Conservation (phyloP, 2,888 invertebrate genomes). For the Tillus elongatus region DNA sequence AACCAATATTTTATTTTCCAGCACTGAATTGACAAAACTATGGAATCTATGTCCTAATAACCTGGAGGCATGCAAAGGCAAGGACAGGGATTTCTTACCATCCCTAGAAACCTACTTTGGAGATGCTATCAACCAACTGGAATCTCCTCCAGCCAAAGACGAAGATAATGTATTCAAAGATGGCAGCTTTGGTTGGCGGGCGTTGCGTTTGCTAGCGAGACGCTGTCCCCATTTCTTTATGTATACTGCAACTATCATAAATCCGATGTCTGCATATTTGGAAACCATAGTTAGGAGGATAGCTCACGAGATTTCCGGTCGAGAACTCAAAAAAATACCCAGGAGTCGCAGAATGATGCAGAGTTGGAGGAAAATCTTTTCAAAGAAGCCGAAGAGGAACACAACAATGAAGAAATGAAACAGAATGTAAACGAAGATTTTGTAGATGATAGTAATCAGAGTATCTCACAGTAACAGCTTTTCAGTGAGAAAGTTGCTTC, state of each 20-base stretch:
- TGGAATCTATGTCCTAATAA: slow-evolving; percentile 95
- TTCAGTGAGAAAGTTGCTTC: slow-evolving; percentile 56
- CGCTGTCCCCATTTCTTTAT: slow-evolving; percentile 88
- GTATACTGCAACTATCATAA: slow-evolving; percentile 77
- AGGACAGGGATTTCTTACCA: slow-evolving; percentile 83
- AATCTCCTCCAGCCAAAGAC: slow-evolving; percentile 46
- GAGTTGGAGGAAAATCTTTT: slow-evolving; percentile 46
- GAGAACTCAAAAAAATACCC: slow-evolving; percentile 21
- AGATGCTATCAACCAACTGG: slow-evolving; percentile 62
- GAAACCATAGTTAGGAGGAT: slow-evolving; percentile 78
- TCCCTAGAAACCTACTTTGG: slow-evolving; percentile 58
- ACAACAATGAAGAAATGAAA: slow-evolving; percentile 42
- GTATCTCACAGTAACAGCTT: slow-evolving; percentile 52
- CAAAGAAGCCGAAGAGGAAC: slow-evolving; percentile 43
- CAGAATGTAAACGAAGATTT: slow-evolving; percentile 43
- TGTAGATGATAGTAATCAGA: slow-evolving; percentile 44
- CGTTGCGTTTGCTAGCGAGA: slow-evolving; percentile 75
- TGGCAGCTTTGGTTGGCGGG: slow-evolving; percentile 90
- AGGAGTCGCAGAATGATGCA: slow-evolving; percentile 39
- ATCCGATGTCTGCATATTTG: slow-evolving; percentile 77
- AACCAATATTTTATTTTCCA: slow-evolving; percentile 42
- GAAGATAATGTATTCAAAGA: slow-evolving; percentile 54
- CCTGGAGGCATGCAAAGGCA: slow-evolving; percentile 81
- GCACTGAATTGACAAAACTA: slow-evolving; percentile 77
- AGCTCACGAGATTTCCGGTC: slow-evolving; percentile 38